Base-by-base conservation (phyloP, 2,113 vertebrate species). In the Puffinus mauretanicus region DNA sequence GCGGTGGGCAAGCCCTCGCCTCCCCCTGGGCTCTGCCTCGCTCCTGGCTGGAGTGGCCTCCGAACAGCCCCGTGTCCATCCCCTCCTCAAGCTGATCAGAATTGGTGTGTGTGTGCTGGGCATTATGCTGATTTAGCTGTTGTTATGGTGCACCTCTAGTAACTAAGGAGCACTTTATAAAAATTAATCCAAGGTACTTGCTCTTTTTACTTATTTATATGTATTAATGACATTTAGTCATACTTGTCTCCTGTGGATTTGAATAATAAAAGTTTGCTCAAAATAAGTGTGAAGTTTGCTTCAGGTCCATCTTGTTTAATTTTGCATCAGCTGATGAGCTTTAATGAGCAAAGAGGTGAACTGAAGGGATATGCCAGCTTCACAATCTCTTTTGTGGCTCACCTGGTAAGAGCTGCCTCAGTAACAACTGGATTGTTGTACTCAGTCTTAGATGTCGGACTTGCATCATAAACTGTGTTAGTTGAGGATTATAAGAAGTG, bases 31-130 rank as follows among this genome's bases (percentile, higher is more conserved):
- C 47, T 32, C 24, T 72, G 36, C 47, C 26, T 83, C 1, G 4
- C 21, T 71, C 5, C 64, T 40, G 36, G 18, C 42, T 42, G 42
- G 26, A 26, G 0, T 6, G 12, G 38, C 9, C 17, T 84, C 58
- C 40, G n/a, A 29, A 12, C 11, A 38, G 36, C 19, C 27, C 52
- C 0, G 0, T 54, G 25, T 11, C 49, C 16, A 10, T 34, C 51
- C 16, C 34, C 81, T 76, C 21, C 14, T 16, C 54, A 73, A 12
- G 32, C 19, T 46, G 32, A 58, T 75, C 29, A 60, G 38, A 88
- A 81, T 71, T 60, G 65, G 13, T 54, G 8, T 65, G 44, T 1
- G 0, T 36, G 18, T 47, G 9, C 11, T 65, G 17, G 44, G 40
- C 26, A 70, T 76, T 54, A 81, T 49, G 44, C 38, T 44, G 16